These are phyloP conservation scores for Denticeps clupeoides DNA, from an alignment of 2,797 vertebrate species.

Conservation along the genomic window DNA sequence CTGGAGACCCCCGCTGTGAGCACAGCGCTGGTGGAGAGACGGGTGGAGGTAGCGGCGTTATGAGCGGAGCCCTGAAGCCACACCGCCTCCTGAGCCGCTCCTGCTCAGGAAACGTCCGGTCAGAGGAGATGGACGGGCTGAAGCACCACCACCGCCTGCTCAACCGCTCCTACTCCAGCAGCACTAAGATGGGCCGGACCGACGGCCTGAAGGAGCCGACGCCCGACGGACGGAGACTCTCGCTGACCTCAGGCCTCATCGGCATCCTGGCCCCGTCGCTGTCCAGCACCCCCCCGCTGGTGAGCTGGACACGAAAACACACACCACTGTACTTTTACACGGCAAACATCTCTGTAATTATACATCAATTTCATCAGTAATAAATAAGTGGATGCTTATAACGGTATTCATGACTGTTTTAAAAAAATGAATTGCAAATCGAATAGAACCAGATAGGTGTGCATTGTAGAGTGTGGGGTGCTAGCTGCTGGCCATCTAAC, in stretches of 20 bases:
- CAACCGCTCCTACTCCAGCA: conserved; percentile 67
- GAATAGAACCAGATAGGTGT: too few species aligned
- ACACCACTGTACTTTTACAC: too few species aligned
- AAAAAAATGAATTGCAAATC: too few species aligned
- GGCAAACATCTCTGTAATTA: too few species aligned
- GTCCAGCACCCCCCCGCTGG: conserved; percentile 48
- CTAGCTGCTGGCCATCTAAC: too few species aligned
- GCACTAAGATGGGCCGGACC: conserved; percentile 65
- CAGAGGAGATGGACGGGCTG: conserved; percentile 73
- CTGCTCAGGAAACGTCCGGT: conserved; percentile 65
- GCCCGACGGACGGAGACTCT: conserved; percentile 59
- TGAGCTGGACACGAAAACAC: too few species aligned
- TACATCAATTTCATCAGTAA: too few species aligned
- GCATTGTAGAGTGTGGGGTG: too few species aligned
- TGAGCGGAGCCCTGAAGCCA: conserved; percentile 58
- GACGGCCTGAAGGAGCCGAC: conserved; percentile 70
- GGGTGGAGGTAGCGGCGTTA: conserved; percentile 24
- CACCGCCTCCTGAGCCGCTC: conserved; percentile 73
- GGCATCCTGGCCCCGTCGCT: conserved; percentile 79
- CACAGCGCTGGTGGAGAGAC: conserved; percentile 34
- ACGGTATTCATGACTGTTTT: too few species aligned
- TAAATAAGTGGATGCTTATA: too few species aligned
- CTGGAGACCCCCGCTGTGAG: conserved; percentile 69
- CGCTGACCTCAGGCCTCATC: conserved; percentile 87
- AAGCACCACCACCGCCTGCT: conserved; percentile 69